Conservation (phyloP, 1,140 invertebrate genomes). For the Aphis craccivora region DNA sequence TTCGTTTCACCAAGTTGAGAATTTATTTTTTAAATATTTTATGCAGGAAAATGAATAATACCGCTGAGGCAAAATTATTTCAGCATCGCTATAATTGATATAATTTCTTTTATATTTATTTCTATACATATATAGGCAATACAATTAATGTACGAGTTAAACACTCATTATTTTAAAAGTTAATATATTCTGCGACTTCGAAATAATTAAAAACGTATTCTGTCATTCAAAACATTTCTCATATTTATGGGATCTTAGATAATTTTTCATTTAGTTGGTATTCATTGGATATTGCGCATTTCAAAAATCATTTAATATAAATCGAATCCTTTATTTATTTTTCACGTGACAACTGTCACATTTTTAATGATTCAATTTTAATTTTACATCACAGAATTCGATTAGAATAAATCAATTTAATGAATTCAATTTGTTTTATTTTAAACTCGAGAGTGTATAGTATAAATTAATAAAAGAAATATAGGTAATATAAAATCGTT, state of each 20-base stretch:
- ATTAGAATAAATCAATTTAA: neutral
- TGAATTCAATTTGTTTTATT: neutral
- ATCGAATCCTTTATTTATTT: neutral
- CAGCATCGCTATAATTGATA: too few relatives aligned
- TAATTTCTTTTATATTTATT: too few relatives aligned
- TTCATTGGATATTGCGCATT: neutral
- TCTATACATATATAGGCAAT: too few relatives aligned
- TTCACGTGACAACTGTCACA: neutral
- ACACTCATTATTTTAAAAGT: too few relatives aligned
- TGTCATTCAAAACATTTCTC: neutral
- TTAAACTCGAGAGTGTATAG: neutral
- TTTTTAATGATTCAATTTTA: neutral
- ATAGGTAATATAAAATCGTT: neutral
- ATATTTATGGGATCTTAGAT: neutral
- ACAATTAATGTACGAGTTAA: too few relatives aligned
- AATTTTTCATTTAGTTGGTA: neutral
- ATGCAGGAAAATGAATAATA: too few relatives aligned
- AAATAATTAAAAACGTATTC: too few relatives aligned
- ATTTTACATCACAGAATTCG: neutral
- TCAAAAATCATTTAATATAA: neutral
- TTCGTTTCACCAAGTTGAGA: too few relatives aligned
- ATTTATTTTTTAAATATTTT: too few relatives aligned
- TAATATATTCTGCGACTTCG: too few relatives aligned
- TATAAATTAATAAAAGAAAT: neutral
- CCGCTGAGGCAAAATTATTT: too few relatives aligned